Evolutionary conservation across 2,113 vertebrate genomes (phyloP), one percentile per base, ranked within the genome.

Genomic region (Gopherus evgoodei): DNA sequence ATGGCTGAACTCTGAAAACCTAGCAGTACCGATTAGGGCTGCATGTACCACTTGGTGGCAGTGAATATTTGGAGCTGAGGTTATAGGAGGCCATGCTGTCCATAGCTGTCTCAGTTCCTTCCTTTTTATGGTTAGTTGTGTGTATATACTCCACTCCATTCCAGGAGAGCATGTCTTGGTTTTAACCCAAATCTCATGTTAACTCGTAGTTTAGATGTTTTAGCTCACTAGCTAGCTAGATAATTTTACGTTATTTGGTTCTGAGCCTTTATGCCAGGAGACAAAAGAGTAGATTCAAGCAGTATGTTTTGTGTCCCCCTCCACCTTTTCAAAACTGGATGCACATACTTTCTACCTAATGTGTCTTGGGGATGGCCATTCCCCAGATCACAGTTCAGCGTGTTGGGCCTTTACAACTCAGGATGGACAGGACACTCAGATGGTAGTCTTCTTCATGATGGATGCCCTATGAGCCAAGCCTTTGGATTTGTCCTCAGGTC

Each of bases 11-110:
- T 90, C 11, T 49, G 56, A 54, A 76, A 76, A 69, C 31, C 19
- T 22, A 22, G 62, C 35, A 69, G 21, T 38, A 3, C 69, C 5
- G 11, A 44, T 25, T 76, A 5, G 2, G 42, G 72, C 38, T 25
- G 17, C 22, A 76, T 24, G 17, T 44, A 76, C 21, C 72, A 44
- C 72, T 76, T 76, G 24, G 22, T 59, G 56, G 35, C 49, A 90
- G 22, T 0, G 2, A 17, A 4, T 5, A 27, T 79, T n/a, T 25
- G n/a, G 38, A 83, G 35, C 44, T 80, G 50, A 52, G 4, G 17
- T 4, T 50, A 9, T 0, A 0, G 57, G 31, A 79, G 0, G 0
- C 2, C 22, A 76, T 31, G n/a, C 5, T 81, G 44, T 12, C 21
- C 0, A 0, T 72, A 5, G 24, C 79, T 6, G 24, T 38, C 5